Evolutionary conservation across 1,140 invertebrate species (phyloP), one percentile per base, ranked within the genome.

Genomic region (Euura lappo): DNA sequence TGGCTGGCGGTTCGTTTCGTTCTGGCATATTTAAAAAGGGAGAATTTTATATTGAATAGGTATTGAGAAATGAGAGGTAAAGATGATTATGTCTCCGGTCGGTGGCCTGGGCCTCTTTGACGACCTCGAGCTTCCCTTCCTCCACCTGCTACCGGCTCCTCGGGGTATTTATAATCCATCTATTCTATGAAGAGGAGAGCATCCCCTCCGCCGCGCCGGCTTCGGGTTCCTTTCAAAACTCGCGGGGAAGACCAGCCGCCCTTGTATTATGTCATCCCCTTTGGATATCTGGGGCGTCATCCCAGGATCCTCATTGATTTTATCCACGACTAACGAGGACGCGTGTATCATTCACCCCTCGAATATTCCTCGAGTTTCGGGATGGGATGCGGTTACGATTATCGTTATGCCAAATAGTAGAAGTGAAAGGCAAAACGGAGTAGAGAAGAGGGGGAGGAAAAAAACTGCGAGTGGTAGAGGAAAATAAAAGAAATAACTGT

Each of bases 291-390:
- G 8, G 3, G 51, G 10, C 51, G 13, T 60, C 51, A 6, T n/a
- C 8, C 6, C 6, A 60, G 10, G 2, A 8, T 60, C 51, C 51
- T 60, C 51, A 60, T 60, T 60, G 51, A 60, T 60, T 60, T 60
- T 60, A 60, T 60, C 13, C 51, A 60, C 51, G 51, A 60, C 51
- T 60, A 60, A 60, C 51, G 51, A 60, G 51, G 51, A 60, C 13
- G 8, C 51, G 13, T 60, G 13, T 60, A 11, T 60, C 13, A 60
- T n/a, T 6, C 51, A 8, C 51, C 51, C 3, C 28, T 28, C 28
- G 28, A 28, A 28, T 28, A 28, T 28, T 28, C 28, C 28, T n/a
- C 6, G 1, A 60, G 51, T 60, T 60, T 8, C 51, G 8, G 13
- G 51, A 60, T 60, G 51, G 10, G 10, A 5, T 60, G 13, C 11